phyloP scores from a whole-genome alignment of 2,797 vertebrate species.

The Crypturellus tataupa region DNA sequence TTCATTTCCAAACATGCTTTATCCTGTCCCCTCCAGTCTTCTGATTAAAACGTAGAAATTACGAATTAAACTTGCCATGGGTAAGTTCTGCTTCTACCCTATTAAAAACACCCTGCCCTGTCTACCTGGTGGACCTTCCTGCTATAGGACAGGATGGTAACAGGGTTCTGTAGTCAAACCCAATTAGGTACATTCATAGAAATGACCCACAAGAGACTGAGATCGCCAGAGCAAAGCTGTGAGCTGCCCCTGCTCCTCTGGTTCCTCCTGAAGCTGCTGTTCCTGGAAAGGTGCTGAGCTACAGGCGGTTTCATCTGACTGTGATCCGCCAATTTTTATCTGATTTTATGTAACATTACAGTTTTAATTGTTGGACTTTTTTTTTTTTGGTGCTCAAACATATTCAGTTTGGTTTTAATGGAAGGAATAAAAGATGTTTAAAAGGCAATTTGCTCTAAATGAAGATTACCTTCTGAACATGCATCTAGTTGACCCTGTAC shows the following conservation, averaged over 20 bases:
- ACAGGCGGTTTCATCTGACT: neutral
- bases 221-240: neutral
- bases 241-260: neutral
- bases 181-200: neutral
- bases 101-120: neutral
- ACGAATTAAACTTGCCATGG: neutral
- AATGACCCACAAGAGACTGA: neutral
- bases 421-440: neutral
- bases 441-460: neutral
- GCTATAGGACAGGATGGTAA: neutral
- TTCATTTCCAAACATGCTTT: accelerated
- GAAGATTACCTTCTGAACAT: neutral
- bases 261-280: neutral
- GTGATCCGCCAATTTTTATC: accelerated
- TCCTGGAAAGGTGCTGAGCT: neutral
- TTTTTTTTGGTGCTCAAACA: neutral
- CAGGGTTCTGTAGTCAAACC: neutral
- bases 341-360: neutral
- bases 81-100: neutral
- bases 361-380: neutral
- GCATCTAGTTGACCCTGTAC: neutral
- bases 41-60: neutral
- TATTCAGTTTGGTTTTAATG: neutral
- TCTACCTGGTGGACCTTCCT: neutral
- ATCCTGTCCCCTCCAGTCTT: neutral